Conservation (phyloP, 2,888 invertebrate genomes). For the Leptinotarsa juncta region DNA sequence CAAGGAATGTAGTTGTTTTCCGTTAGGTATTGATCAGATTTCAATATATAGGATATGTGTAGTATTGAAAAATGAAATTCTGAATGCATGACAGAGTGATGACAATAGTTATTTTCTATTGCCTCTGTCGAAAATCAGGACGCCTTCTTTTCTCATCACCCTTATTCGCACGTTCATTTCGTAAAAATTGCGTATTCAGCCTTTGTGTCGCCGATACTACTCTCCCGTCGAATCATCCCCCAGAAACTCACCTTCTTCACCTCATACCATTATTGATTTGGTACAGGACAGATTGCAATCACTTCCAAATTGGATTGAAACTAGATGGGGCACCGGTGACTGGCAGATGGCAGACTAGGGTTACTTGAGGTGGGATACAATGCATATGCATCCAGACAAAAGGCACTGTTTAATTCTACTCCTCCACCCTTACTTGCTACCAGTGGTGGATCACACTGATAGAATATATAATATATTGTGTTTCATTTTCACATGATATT, state of each 20-base stretch:
- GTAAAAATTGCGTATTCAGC: slow-evolving; percentile 8
- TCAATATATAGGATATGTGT: no score
- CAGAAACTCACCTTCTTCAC: slow-evolving; percentile 28
- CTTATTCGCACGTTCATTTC: slow-evolving; percentile 8
- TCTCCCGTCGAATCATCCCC: slow-evolving; percentile 12
- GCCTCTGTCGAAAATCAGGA: not conserved
- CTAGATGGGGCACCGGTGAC: slow-evolving; percentile 60
- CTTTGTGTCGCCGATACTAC: slow-evolving; percentile 13
- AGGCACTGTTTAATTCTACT: slow-evolving; percentile 60
- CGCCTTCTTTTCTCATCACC: not conserved
- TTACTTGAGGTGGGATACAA: slow-evolving; percentile 66
- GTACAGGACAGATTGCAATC: slow-evolving; percentile 64
- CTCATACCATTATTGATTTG: slow-evolving; percentile 57
- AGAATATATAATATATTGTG: not conserved
- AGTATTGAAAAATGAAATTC: not conserved
- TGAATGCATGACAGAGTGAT: not conserved
- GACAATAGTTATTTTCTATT: not conserved
- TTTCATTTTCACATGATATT: not conserved
- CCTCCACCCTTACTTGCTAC: slow-evolving; percentile 52
- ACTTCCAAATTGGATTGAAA: slow-evolving; percentile 66
- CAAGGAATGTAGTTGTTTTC: no score
- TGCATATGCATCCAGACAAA: slow-evolving; percentile 66
- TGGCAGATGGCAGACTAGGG: slow-evolving; percentile 67
- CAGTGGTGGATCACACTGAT: slow-evolving; percentile 27
- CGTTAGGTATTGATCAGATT: no score